Base-by-base conservation (phyloP, 2,797 vertebrate species). In the Otolemur crassicaudatus region DNA sequence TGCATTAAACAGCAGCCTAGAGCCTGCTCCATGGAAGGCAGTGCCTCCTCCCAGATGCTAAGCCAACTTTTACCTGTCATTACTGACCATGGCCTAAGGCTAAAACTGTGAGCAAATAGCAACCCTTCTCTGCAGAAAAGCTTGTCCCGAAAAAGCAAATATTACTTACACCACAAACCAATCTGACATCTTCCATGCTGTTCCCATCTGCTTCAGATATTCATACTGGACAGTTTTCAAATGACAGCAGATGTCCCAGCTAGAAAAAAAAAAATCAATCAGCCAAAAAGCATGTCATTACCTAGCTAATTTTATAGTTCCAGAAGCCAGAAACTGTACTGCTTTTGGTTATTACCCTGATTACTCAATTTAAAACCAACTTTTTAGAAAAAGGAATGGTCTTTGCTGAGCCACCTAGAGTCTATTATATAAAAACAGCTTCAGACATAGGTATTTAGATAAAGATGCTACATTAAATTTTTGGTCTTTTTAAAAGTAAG, bases 191-290 rank as follows among this genome's bases (percentile, higher is more conserved):
- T 90, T 95, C 89, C 88, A 31, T 67, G 70, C 79, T 95, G 82
- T 80, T 97, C 89, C 93, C 88, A 97, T 97, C 89, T 98, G 83
- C 94, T 97, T 97, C 65, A 93, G 76, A 97, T 79, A 95, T 91
- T 95, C 97, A 91, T 31, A 23, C 69, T 97, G 95, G 72, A 93
- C 27, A 94, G 90, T 80, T 97, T 98, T 98, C 95, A 98, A 97
- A 95, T 76, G 85, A 92, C 61, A 98, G 61, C 87, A 97, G 88
- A 96, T 96, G 70, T 97, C 95, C 53, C 60, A 96, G 40, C 27
- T 90, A 95, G 84, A 34, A 97, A 96, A 40, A 40, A 95, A 95
- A 96, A 95, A 97, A 93, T 94, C 93, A 97, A 96, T 97, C 97
- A 95, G 87, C 91, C 83, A 81, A 92, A 93, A 94, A 96, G 61